A percentile compares a stretch with the other conserved stretches of the same genome.
These are phyloP conservation scores for Tupaia tana DNA, from an alignment of 2,113 vertebrate species.

Conservation along the genomic window DNA sequence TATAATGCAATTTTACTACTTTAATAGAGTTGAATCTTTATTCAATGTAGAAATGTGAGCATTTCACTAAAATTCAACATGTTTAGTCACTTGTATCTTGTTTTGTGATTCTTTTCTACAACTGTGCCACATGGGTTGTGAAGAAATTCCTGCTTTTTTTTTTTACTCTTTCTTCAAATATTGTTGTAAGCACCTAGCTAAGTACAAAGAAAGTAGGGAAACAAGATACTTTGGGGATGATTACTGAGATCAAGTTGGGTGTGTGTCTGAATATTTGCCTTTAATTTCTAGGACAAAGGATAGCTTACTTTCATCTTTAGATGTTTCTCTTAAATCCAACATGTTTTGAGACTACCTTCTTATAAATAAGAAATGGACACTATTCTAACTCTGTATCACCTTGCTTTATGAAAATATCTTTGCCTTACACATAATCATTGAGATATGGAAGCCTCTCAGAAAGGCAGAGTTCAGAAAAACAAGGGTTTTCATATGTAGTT, in stretches of 20 bases:
- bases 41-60: background rate
- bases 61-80: constrained; percentile 16
- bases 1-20: background rate
- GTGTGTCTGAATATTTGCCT: background rate
- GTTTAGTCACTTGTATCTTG: background rate
- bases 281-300: background rate
- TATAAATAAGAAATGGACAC: constrained; percentile 51
- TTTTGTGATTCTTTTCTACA: background rate
- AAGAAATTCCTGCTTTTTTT: background rate
- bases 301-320: background rate
- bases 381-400: background rate
- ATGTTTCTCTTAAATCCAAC: background rate
- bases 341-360: background rate
- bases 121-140: background rate
- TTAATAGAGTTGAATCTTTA: constrained; percentile 37
- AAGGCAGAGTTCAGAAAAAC: constrained; percentile 38
- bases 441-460: background rate
- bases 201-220: background rate
- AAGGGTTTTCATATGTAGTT: background rate
- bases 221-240: background rate
- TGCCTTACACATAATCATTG: constrained; percentile 12
- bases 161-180: background rate
- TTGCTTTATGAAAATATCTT: constrained; percentile 52
- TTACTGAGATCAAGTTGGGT: background rate
- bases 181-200: background rate